Conservation (phyloP, 2,888 invertebrate species). For the Acholoe squamosa region DNA sequence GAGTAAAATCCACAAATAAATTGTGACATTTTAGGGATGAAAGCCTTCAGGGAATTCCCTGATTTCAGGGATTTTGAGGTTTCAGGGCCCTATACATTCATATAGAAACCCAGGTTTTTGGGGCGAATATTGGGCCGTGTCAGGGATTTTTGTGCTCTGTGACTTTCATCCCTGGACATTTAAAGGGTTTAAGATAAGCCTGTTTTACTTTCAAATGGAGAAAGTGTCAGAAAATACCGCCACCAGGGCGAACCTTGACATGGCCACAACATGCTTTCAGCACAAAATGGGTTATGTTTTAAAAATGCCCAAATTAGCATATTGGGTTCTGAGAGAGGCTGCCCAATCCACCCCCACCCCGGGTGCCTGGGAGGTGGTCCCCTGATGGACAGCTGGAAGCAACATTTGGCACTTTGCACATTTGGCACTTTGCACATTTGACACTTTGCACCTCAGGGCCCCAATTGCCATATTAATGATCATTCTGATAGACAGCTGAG, state of each 20-base stretch:
- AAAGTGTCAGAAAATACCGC: too few relatives aligned
- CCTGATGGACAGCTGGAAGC: neutral
- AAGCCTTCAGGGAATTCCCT: too few relatives aligned
- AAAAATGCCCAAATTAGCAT: constrained; percentile 18
- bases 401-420: constrained; percentile 19
- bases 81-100: too few relatives aligned
- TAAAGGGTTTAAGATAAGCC: too few relatives aligned
- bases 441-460: neutral
- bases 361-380: neutral
- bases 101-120: too few relatives aligned
- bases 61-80: too few relatives aligned
- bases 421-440: neutral
- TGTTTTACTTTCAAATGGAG: too few relatives aligned
- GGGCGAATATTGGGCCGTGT: too few relatives aligned
- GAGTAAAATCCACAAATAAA: too few relatives aligned
- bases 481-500: neutral
- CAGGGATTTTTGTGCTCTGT: too few relatives aligned
- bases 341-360: neutral
- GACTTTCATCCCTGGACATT: too few relatives aligned
- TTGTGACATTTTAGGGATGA: too few relatives aligned
- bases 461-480: constrained; percentile 41
- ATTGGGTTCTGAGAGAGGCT: neutral
- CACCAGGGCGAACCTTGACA: neutral
- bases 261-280: neutral
- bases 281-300: constrained; percentile 1